Base-by-base conservation (phyloP, 2,113 vertebrate species). In the Hypocryptadius cinnamomeus region DNA sequence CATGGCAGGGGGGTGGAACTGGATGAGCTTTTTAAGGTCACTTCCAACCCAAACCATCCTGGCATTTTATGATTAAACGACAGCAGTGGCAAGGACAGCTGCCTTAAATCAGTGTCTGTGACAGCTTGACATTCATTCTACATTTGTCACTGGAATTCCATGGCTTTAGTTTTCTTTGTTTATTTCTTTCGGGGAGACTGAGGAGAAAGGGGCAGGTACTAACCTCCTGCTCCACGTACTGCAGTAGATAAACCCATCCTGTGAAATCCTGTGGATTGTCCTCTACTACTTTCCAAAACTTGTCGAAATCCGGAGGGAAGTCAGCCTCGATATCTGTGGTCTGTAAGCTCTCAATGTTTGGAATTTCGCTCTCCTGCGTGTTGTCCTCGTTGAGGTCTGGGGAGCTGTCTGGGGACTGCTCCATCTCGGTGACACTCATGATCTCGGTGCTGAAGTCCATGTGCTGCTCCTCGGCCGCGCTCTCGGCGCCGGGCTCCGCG, bases 141-240 rank as follows among this genome's bases (percentile, higher is more conserved):
- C 13, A 17, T 6, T 22, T 39, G 39, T 27, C 60, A 63, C 31
- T 5, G 33, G 20, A 64, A 48, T 3, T 1, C n/a, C 30, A 27
- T 0, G 1, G 16, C 13, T 35, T 19, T 5, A 37, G 19, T 11
- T 63, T 23, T 9, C 8, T 51, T 7, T 50, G 20, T 23, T 56
- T 3, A 7, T 51, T 74, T 27, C 19, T 33, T 53, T 66, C 6
- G 6, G 33, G 39, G 9, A 92, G 17, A 10, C 23, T 6, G 61
- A 77, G 59, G 30, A 57, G 14, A 14, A 35, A 25, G 54, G 28
- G 48, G 22, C 40, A 68, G 4, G 37, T 71, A 97, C 98, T 97
- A 79, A 99, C 99, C 98, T 99, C 99, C 97, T 99, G 99, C 95
- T 99, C 99, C 31, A 99, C 98, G 56, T 99, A 99, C 87, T 99